Conservation (phyloP, 2,797 vertebrate genomes). For the Dendrocincla fuliginosa region DNA sequence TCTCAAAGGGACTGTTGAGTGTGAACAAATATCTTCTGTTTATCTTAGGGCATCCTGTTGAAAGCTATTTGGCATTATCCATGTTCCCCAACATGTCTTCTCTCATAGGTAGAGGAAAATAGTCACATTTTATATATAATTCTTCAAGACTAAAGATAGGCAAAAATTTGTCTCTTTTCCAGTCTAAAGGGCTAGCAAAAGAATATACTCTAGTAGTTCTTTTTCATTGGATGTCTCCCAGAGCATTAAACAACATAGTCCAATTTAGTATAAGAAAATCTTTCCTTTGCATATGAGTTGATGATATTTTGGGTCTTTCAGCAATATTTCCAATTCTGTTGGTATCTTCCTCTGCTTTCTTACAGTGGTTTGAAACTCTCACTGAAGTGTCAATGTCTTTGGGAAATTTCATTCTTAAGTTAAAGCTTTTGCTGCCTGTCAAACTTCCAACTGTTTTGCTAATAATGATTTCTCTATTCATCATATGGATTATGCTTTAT, state of each 20-base stretch:
- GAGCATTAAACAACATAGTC: background rate
- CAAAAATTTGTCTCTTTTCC: background rate
- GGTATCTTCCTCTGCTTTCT: background rate
- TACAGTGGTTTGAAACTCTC: background rate
- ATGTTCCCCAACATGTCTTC: background rate
- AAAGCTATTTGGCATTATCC: conserved; percentile 46
- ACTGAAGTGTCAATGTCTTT: background rate
- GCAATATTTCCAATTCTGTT: background rate
- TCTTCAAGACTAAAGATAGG: background rate
- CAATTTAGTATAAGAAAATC: background rate
- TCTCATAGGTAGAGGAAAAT: background rate
- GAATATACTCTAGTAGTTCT: background rate
- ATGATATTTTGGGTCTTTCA: background rate
- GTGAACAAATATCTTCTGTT: conserved; percentile 58
- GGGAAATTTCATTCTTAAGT: background rate
- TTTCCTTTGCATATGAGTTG: background rate
- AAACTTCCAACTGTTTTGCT: background rate
- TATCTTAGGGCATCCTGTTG: conserved; percentile 38
- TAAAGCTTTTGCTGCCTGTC: background rate
- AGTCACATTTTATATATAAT: background rate
- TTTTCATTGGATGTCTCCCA: background rate
- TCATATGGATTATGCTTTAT: background rate
- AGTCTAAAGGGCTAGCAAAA: background rate
- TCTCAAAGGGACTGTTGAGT: conserved; percentile 52
- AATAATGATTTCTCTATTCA: background rate